Evolutionary conservation across 2,888 invertebrate species (phyloP), one percentile per base, ranked within the genome.

Genomic region (Meandrusa payeni): DNA sequence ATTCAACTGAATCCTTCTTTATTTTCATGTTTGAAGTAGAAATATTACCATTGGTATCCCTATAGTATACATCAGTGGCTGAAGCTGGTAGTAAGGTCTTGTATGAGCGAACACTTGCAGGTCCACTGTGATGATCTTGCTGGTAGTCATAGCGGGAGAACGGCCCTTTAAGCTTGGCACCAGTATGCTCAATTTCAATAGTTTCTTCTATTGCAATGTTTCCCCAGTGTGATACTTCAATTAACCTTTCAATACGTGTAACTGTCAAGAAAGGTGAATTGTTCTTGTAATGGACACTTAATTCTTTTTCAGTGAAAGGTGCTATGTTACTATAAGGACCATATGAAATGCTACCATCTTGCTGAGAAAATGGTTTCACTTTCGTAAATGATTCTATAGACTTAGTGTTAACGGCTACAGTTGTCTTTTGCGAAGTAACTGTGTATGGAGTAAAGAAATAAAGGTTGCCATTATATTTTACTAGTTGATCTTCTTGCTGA

Each of bases 161-260:
- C 1, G 97, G 92, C 0, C 97, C 97, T 69, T 98, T 97, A 24
- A 99, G 81, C 50, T 92, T 89, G 5, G 99, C 99, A 26, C 99
- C 99, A 29, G 95, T 94, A 68, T 99, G 99, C 10, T 93, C 89
- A 52, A 99, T 89, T 71, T 98, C 96, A 55, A 99, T 91, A 3
- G 94, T 92, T 74, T 99, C 99, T 72, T 99, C 98, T 0, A 99
- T 91, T 11, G 99, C 99, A 61, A 99, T 96, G 67, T 99, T 98
- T 4, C 99, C 99, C 99, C 99, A 99, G 74, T 99, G 99, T 0
- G 99, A 99, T 1, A 99, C 92, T 83, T 99, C 99, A 60, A 99
- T 94, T 0, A 92, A 86, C 33, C 99, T 91, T 58, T 95, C 94
- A 55, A 99, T 76, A 29, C 91, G 90, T 0, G 95, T 95, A 0